Percentiles rank a stretch among this genome's conserved stretches.
phyloP scores from a whole-genome alignment of 2,888 invertebrate genomes.

The Drosophila helvetica region DNA sequence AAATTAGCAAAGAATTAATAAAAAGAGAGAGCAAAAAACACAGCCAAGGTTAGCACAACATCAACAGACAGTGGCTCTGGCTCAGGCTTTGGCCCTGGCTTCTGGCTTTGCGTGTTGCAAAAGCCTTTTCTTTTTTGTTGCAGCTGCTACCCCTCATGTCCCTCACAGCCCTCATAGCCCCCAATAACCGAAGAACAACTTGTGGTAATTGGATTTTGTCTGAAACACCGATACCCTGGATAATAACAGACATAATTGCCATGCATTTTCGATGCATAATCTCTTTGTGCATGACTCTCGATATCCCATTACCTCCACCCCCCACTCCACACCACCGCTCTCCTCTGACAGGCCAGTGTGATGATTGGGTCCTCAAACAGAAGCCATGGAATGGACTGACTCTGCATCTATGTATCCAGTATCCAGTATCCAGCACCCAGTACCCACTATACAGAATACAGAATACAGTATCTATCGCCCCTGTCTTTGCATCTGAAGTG shows the following conservation, averaged over 20 bases:
- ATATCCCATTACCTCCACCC: neutral
- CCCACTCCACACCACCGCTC: neutral
- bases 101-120: conserved; percentile 68
- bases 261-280: conserved; percentile 55
- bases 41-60: conserved; percentile 58
- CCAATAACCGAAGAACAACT: conserved; percentile 24
- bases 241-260: conserved; percentile 65
- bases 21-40: conserved; percentile 18
- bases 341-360: neutral
- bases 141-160: conserved; percentile 14
- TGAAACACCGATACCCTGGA: conserved; percentile 1
- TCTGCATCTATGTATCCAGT: neutral
- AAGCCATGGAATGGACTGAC: conserved; percentile 16
- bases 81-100: conserved; percentile 49
- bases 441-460: neutral
- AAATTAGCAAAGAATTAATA: conserved; percentile 61
- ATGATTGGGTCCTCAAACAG: conserved; percentile 23
- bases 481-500: conserved; percentile 67
- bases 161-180: neutral
- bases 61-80: conserved; percentile 61
- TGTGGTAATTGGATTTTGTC: conserved; percentile 38
- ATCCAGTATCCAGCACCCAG: too few relatives aligned
- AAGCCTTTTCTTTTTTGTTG: conserved; percentile 34
- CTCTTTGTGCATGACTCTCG: conserved; percentile 23
- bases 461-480: conserved; percentile 26